Evolutionary conservation across 2,797 vertebrate species (phyloP).

Genomic region (Pseudomugil gertrudae): DNA sequence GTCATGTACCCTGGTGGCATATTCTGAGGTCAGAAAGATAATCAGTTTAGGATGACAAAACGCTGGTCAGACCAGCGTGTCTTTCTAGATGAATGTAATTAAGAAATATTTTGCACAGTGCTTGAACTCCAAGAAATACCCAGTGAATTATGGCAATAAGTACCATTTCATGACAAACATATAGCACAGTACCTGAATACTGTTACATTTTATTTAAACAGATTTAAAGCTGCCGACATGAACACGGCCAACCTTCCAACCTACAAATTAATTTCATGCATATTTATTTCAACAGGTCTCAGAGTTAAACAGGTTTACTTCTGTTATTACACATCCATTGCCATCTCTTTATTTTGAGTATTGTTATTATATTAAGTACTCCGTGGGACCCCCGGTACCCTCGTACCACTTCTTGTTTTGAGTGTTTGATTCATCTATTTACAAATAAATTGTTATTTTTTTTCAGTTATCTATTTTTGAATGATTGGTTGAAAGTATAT

Average conservation of each 20-base stretch:
- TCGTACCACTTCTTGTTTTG: too few relatives aligned
- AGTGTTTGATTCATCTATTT: too few relatives aligned
- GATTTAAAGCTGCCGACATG: background rate
- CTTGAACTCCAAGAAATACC: background rate
- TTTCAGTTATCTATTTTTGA: too few relatives aligned
- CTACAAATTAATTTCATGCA: background rate
- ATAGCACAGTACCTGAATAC: background rate
- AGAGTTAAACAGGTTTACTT: too few relatives aligned
- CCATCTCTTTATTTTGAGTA: too few relatives aligned
- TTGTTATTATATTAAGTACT: too few relatives aligned
- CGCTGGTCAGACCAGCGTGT: background rate
- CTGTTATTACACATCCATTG: too few relatives aligned
- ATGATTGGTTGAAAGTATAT: too few relatives aligned
- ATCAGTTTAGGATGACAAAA: background rate
- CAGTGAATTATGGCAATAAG: background rate
- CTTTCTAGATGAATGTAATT: background rate
- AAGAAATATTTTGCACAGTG: background rate
- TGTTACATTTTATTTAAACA: too few relatives aligned
- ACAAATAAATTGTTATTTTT: too few relatives aligned
- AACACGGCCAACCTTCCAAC: background rate
- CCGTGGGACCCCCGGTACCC: too few relatives aligned
- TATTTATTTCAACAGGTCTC: background rate
- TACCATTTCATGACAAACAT: background rate
- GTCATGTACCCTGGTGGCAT: background rate
- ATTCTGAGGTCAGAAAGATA: background rate